Evolutionary conservation across 2,888 invertebrate species (phyloP), one percentile per base, ranked within the genome.

Genomic region (Aphodius sticticus): DNA sequence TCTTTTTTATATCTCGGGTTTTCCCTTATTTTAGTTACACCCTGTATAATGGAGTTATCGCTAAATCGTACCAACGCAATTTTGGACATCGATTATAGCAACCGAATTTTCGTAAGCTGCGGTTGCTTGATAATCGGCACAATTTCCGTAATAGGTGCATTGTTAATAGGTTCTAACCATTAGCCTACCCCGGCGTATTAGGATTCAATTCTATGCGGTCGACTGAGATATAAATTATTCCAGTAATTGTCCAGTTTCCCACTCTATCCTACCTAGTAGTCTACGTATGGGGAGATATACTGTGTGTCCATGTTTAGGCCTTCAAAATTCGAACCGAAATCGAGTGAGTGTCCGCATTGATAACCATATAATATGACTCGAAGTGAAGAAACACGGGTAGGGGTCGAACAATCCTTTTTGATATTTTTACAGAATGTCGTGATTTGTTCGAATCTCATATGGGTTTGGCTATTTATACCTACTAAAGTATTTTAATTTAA

Each of bases 141-240:
- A 53, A 53, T 53, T 53, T 53, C 53, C 53, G 53, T 53, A 53
- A 53, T 53, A 53, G 53, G 53, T 53, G 53, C 53, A 53, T 53
- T 53, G 53, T 53, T 53, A 53, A 53, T 53, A 53, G 53, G 9
- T 53, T 53, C 53, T 53, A 53, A 53, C 53, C 53, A 12, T 53
- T 53, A 53, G 7, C 53, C 53, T 53, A 7, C 9, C 12, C 53
- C 12, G 53, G 6, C 9, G 53, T 53, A 53, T 53, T 53, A 53
- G 53, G 53, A 53, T 53, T 53, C 53, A 53, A 53, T 53, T 12
- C 53, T 12, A 53, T 53, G 53, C 12, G 53, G 53, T 12, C 1
- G 9, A 53, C 9, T 53, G 12, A 53, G 53, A 2, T 12, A 53
- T 53, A 53, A 9, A 53, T 53, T 53, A 53, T 53, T 53, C 53